Evolutionary conservation across 1,140 invertebrate species (phyloP).

Genomic region (Batillaria attramentaria): DNA sequence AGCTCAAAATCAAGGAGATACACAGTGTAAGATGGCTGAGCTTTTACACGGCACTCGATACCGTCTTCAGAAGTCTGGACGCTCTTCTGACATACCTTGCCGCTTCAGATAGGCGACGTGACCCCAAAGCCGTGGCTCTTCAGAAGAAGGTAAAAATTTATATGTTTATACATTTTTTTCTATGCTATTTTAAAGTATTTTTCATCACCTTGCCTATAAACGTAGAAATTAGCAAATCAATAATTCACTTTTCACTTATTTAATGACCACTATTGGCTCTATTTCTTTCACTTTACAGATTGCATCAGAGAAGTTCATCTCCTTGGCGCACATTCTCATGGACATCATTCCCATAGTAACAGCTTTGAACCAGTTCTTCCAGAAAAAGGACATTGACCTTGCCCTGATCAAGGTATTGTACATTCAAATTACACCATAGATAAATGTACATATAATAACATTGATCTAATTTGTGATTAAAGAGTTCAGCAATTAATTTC

Average conservation of each 20-base stretch:
- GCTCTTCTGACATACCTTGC: neutral
- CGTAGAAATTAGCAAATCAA: neutral
- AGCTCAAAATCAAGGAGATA: neutral
- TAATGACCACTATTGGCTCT: neutral
- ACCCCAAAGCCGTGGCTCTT: constrained; percentile 25
- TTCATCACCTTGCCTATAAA: neutral
- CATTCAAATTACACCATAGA: neutral
- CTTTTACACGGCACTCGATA: neutral
- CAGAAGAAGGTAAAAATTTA: neutral
- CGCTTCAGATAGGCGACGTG: neutral
- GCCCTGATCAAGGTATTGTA: constrained; percentile 17
- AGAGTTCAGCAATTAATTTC: no score
- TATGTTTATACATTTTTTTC: neutral
- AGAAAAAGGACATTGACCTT: constrained; percentile 36
- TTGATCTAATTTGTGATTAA: neutral
- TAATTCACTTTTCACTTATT: neutral
- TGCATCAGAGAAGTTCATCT: constrained; percentile 31
- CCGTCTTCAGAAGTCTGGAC: neutral
- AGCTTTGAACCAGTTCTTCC: constrained; percentile 32
- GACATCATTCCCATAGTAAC: constrained; percentile 38
- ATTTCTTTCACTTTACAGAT: constrained; percentile 32
- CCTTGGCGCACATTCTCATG: constrained; percentile 39
- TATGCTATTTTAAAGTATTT: neutral
- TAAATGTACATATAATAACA: neutral
- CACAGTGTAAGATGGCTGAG: neutral